These are phyloP conservation scores for Ceraclea dissimilis DNA, from an alignment of 2,888 invertebrate genomes.

Conservation along the genomic window DNA sequence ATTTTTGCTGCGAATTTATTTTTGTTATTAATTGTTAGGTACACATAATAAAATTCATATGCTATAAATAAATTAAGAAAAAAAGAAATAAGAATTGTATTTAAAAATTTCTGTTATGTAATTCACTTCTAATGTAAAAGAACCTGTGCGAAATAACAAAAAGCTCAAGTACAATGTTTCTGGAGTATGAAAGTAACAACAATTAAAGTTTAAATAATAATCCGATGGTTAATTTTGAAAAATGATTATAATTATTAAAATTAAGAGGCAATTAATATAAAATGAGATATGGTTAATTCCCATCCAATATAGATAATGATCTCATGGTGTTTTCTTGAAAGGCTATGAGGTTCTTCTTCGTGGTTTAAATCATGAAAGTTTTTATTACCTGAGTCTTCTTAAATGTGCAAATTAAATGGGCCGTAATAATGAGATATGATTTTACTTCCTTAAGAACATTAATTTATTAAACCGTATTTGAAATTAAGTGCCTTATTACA, in stretches of 20 bases:
- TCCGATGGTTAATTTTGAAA: slow-evolving; percentile 1
- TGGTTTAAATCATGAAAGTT: slow-evolving; percentile 25
- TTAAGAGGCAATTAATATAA: slow-evolving; percentile 6
- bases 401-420: slow-evolving; percentile 26
- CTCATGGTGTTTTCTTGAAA: slow-evolving; percentile 12
- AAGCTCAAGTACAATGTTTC: too few species aligned
- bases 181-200: not conserved
- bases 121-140: too few species aligned
- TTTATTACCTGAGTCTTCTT: slow-evolving; percentile 26
- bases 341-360: slow-evolving; percentile 11
- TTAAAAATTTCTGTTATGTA: too few species aligned
- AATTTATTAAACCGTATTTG: slow-evolving; percentile 25
- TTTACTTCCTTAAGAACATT: slow-evolving; percentile 24
- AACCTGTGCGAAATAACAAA: too few species aligned
- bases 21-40: too few species aligned
- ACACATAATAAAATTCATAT: too few species aligned
- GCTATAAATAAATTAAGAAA: too few species aligned
- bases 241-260: slow-evolving; percentile 3
- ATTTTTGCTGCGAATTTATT: too few species aligned
- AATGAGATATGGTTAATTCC: slow-evolving; percentile 1
- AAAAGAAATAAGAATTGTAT: too few species aligned
- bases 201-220: not conserved
- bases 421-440: slow-evolving; percentile 27
- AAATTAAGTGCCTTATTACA: slow-evolving; percentile 26
- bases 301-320: slow-evolving; percentile 3